Evolutionary conservation across 2,888 invertebrate species (phyloP), one percentile per base, ranked within the genome.

Genomic region (Drosophila bunnanda): DNA sequence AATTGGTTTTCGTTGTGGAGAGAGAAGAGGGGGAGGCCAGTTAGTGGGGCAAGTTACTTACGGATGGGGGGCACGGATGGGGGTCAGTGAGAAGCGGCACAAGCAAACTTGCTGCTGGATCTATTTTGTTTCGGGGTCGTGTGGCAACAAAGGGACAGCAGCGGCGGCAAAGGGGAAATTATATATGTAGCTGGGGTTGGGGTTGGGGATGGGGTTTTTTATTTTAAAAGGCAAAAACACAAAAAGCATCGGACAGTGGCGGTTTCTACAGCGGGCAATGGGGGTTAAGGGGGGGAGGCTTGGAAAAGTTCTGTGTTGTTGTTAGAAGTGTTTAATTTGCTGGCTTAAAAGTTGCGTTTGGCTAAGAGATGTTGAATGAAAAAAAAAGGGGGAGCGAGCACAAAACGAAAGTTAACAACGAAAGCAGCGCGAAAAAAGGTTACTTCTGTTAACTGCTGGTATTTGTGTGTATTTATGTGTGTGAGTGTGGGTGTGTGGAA

Each of bases 291-390:
- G 25, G 25, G 25, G 15, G 15, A 22, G 57, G 10, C 10, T n/a
- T 20, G 64, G 44, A 79, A 86, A 84, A 82, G 75, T 79, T 81
- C 66, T 66, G 77, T 86, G 84, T 83, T 81, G 82, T 80, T 84
- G 77, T 74, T 79, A 64, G 76, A 78, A 89, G 88, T 90, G 84
- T 84, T 84, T 87, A 84, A 84, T 87, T 84, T 84, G 82, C 85
- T 87, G 85, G 83, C 83, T 84, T 84, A 82, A 84, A 87, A 84
- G 87, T 84, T 84, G 80, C 77, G 73, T 80, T 82, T 75, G 82
- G 66, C 66, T 73, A 75, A 75, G 70, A 79, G 79, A 72, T 75
- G 64, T 25, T 54, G 61, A 60, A 10, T 12, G 4, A 10, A 32
- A 32, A 32, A 66, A 57, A 57, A 57, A 20, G 57, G 62, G 66